Evolutionary conservation across 2,797 vertebrate genomes (phyloP).

Genomic region (Aldrovandia affinis): DNA sequence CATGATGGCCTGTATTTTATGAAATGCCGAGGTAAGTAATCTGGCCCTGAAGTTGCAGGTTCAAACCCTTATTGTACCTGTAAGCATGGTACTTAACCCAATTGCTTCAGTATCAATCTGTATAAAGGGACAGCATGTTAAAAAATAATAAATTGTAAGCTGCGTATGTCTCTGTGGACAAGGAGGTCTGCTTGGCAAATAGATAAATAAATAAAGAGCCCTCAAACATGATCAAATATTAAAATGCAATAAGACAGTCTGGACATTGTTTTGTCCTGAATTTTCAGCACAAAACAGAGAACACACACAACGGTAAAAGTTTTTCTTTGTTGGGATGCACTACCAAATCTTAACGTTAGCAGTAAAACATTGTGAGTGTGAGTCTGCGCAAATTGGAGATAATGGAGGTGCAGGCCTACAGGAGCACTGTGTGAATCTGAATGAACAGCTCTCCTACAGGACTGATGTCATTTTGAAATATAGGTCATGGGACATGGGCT

Average conservation of each 20-base stretch:
- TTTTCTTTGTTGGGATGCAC: neutral
- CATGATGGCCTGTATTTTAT: no score
- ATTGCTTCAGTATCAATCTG: no score
- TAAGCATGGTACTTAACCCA: no score
- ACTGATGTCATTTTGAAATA: conserved; percentile 49
- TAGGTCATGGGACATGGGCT: conserved; percentile 48
- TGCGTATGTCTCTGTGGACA: neutral
- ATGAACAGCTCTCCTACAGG: conserved; percentile 29
- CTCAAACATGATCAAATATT: no score
- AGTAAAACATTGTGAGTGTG: neutral
- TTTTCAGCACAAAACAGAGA: neutral
- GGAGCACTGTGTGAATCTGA: neutral
- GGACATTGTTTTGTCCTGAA: neutral
- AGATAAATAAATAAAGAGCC: neutral
- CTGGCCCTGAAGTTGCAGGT: no score
- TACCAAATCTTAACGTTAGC: neutral
- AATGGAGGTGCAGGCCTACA: neutral
- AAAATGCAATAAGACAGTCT: neutral
- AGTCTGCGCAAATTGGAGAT: neutral
- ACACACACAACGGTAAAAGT: neutral
- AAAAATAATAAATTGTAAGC: neutral
- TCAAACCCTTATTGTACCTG: no score
- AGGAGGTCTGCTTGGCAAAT: neutral
- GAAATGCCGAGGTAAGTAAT: no score
- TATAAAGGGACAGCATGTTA: no score